Base-by-base conservation (phyloP, 2,888 invertebrate genomes). In the Torymus texanus region DNA sequence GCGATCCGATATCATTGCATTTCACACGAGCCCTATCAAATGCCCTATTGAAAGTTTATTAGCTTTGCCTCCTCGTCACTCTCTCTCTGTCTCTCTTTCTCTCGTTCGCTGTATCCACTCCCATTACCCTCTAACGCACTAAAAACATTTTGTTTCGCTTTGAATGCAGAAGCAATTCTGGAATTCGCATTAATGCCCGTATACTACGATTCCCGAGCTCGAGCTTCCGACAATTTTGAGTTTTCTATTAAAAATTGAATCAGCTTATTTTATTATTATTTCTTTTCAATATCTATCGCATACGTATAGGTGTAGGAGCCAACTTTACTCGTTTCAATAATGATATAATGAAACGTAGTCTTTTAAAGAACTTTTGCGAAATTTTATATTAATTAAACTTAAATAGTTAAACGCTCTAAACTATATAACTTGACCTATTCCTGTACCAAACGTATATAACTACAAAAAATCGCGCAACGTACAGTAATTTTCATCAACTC, bases 141-240 rank as follows among this genome's bases (percentile, higher is more conserved):
- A 21, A 74, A 29, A 74, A 65, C 50, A 74, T 29, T 74, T 74
- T 74, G 41, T 74, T 74, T 56, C 41, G 16, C 8, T 58, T 65
- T 18, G 18, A 74, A 65, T 41, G 65, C 50, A 4, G 21, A 62
- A 51, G 21, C 72, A 2, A 58, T 50, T 21, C 56, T n/a, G 50
- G 14, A 65, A 56, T 56, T 50, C 51, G 4, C 29, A 12, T 72
- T 21, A 21, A 72, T 24, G 53, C 24, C 24, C 24, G 24, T 13
- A 8, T 18, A 41, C 18, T 5, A 18, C 14, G 14, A n/a, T 55
- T 55, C 55, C 24, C 18, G 29, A 8, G 8, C 8, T 29, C 29
- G 8, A 41, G 41, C 41, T 0, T 5, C 41, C 24, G 61, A 18
- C 51, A 51, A 51, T 51, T 71, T 71, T 58, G 50, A 14, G 21